phyloP scores from a whole-genome alignment of 2,797 vertebrate genomes.

The Hyperoplus lanceolatus region DNA sequence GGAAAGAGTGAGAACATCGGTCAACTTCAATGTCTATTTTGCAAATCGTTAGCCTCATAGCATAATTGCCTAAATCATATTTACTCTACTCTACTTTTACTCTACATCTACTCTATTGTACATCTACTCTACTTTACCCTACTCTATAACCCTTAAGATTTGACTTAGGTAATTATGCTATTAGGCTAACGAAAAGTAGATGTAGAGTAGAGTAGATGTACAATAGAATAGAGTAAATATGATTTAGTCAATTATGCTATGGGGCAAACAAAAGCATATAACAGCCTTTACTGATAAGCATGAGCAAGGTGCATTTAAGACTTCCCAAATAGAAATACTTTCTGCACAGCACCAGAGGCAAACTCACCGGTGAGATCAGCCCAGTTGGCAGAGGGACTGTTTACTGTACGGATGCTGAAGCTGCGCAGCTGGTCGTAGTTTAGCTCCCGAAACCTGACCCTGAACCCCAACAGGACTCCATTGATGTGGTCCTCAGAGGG shows the following conservation, averaged over 20 bases:
- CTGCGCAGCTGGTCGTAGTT: slow-evolving; percentile 88
- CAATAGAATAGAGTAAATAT: no score
- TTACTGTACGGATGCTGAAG: slow-evolving; percentile 87
- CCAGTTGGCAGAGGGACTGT: slow-evolving; percentile 88
- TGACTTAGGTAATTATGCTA: no score
- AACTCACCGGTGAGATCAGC: slow-evolving; percentile 92
- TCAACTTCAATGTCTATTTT: not conserved
- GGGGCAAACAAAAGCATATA: not conserved
- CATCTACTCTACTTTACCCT: no score
- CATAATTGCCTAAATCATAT: no score
- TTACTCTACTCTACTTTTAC: no score
- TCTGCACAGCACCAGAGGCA: not conserved
- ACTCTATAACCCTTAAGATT: no score
- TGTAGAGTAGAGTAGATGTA: no score
- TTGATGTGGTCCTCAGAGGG: slow-evolving; percentile 96
- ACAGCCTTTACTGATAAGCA: not conserved
- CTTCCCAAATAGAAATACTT: not conserved
- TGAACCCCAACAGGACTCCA: slow-evolving; percentile 94
- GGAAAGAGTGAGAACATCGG: slow-evolving; percentile 5
- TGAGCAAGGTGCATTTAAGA: slow-evolving; percentile 1
- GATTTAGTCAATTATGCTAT: no score
- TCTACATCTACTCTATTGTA: no score
- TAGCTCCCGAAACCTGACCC: slow-evolving; percentile 93
- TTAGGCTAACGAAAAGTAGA: no score
- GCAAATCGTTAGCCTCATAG: no score